Conservation (phyloP, 2,113 vertebrate genomes). For the Thoracochromis brauschi region DNA sequence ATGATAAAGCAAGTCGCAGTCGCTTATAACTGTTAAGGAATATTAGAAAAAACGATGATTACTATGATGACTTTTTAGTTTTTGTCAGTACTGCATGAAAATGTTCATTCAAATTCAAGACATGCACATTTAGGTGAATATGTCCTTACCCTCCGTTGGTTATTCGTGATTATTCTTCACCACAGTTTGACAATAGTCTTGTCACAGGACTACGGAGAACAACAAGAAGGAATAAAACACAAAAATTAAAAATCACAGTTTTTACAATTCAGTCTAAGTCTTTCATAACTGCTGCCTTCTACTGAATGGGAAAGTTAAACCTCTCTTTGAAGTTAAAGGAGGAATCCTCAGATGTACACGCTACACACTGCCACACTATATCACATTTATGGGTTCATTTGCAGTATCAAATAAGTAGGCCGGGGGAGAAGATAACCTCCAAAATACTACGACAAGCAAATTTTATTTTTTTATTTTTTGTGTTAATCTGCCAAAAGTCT, state of each 20-base stretch:
- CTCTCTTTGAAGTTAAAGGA: neutral
- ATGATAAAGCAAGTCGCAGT: neutral
- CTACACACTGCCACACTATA: neutral
- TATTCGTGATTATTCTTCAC: slow-evolving; percentile 51
- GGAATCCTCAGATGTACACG: neutral
- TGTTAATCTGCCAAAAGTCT: neutral
- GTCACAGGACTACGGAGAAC: slow-evolving; percentile 14
- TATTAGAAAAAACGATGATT: neutral
- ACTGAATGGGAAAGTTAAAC: neutral
- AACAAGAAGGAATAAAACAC: neutral
- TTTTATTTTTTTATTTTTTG: neutral
- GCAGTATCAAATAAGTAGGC: slow-evolving; percentile 6
- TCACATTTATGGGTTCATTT: slow-evolving; percentile 9
- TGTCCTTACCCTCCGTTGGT: slow-evolving; percentile 37
- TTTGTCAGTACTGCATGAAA: slow-evolving; percentile 7
- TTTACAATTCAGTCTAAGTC: neutral
- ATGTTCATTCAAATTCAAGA: slow-evolving; percentile 30
- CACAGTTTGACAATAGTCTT: slow-evolving; percentile 16
- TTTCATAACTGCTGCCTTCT: neutral
- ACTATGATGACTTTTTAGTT: neutral
- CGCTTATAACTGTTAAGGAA: neutral
- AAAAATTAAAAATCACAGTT: neutral
- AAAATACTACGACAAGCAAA: neutral
- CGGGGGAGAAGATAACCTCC: neutral
- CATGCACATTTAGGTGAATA: neutral